Evolutionary conservation across 1,140 invertebrate genomes (phyloP), one percentile per base, ranked within the genome.

Genomic region (Andrena cerasifolii): DNA sequence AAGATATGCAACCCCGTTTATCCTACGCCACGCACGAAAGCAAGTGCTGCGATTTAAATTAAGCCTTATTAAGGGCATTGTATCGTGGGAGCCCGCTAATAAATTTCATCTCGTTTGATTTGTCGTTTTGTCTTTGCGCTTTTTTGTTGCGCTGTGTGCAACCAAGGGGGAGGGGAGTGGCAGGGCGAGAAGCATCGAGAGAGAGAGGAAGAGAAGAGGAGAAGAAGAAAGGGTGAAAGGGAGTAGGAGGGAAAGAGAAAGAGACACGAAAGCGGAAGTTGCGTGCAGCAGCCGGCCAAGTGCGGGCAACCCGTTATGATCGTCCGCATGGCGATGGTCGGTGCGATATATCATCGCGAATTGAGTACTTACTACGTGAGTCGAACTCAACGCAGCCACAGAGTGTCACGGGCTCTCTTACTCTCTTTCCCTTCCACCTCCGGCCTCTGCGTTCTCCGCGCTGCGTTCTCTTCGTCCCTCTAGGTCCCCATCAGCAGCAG

Each of bases 331-430:
- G 82, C 77, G 84, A 87, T 86, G 86, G 65, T 86, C 82, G 82
- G 75, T 74, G 79, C 81, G 78, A 89, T 89, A 89, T 89, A 89
- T 90, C 86, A 90, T 89, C 80, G 84, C 85, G 86, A 89, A 89
- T 90, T 85, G 87, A 90, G 87, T 87, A 89, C 87, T 89, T 85
- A 88, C 87, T 81, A 81, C 81, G 84, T 79, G 86, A 88, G 87
- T 85, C 86, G 84, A 88, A 89, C 83, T 87, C 86, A 88, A 89
- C 86, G 83, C 82, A 83, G 83, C 88, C 88, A 71, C 86, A 79
- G 79, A 86, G 83, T 87, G 85, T 88, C 86, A 80, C 87, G 78
- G 61, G 51, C 54, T 76, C 71, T 65, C 80, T 61, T 54, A 45
- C 54, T 76, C 71, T 65, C 80, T 61, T 54, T 77, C 31, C 63